A percentile compares a stretch with the other conserved stretches of the same genome.
phyloP scores from a whole-genome alignment of 2,113 vertebrate genomes.

The Sula dactylatra region DNA sequence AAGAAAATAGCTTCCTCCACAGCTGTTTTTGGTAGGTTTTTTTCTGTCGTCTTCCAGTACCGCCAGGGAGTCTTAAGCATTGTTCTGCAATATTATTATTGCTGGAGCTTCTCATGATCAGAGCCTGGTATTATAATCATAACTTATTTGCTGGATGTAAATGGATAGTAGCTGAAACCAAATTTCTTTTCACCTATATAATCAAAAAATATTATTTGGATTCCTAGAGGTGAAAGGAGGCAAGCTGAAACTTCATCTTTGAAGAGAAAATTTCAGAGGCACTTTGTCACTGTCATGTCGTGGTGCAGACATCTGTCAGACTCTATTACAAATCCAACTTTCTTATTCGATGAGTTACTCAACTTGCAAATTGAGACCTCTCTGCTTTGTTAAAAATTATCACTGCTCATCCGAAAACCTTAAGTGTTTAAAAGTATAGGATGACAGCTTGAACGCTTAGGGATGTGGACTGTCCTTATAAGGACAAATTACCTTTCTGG shows the following conservation, averaged over 20 bases:
- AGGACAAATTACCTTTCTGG: conserved; percentile 63
- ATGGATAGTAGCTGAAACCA: conserved; percentile 48
- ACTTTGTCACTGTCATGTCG: conserved; percentile 64
- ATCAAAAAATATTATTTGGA: conserved; percentile 64
- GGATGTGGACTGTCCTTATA: conserved; percentile 62
- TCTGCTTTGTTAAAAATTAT: conserved; percentile 65
- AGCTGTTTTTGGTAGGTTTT: not conserved
- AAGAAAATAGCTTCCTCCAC: not conserved
- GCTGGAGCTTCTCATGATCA: not conserved
- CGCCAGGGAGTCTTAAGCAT: not conserved
- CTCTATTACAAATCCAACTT: conserved; percentile 64
- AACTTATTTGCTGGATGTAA: conserved; percentile 53
- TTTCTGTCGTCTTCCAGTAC: not conserved
- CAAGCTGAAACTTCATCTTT: conserved; percentile 64
- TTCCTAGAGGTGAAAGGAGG: conserved; percentile 62
- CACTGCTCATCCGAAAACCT: conserved; percentile 43
- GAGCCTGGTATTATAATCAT: conserved; percentile 33
- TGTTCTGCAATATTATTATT: conserved; percentile 14
- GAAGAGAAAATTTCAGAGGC: conserved; percentile 67
- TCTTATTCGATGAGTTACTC: conserved; percentile 61
- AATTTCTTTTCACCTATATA: conserved; percentile 58
- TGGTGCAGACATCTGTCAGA: conserved; percentile 59
- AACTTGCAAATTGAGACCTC: conserved; percentile 68
- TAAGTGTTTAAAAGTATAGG: conserved; percentile 61
- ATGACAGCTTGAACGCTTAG: conserved; percentile 57